These are phyloP conservation scores for Pseudomyrmex sp. DNA, from an alignment of 1,140 invertebrate species.

Conservation along the genomic window DNA sequence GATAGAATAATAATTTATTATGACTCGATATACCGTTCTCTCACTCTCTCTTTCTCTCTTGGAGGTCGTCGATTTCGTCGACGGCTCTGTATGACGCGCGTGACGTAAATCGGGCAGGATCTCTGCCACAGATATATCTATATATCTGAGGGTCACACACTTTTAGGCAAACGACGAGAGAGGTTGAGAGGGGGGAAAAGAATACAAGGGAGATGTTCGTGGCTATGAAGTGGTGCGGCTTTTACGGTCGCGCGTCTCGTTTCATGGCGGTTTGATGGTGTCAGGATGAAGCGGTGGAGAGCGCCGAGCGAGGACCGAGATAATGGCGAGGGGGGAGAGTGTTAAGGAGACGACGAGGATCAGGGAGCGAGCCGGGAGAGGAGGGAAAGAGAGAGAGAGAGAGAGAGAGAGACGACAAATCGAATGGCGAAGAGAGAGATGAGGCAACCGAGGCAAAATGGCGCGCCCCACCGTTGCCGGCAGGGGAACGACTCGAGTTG, in stretches of 20 bases:
- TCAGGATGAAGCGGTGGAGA: conserved; percentile 62
- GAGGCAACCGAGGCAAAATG: conserved; percentile 48
- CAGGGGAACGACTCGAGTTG: not conserved
- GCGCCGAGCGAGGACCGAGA: conserved; percentile 40
- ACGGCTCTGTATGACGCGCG: conserved; percentile 18
- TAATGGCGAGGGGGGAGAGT: conserved; percentile 19
- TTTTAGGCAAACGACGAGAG: not conserved
- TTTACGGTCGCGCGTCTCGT: conserved; percentile 65
- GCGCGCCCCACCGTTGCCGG: conserved; percentile 1
- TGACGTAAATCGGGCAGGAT: conserved; percentile 34
- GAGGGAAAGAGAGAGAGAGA: conserved; percentile 24
- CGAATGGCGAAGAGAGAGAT: conserved; percentile 5
- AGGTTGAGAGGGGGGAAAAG: not conserved
- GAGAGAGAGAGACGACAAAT: conserved; percentile 20
- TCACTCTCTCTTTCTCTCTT: too few species aligned
- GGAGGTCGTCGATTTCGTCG: not conserved
- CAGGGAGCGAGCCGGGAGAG: conserved; percentile 8
- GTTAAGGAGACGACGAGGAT: conserved; percentile 24
- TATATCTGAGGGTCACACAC: conserved; percentile 1
- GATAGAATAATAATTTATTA: conserved; percentile 62
- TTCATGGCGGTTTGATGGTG: conserved; percentile 67
- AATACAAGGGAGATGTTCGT: not conserved
- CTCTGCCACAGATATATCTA: not conserved
- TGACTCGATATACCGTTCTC: not conserved
- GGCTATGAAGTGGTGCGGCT: conserved; percentile 25